phyloP scores from a whole-genome alignment of 2,888 invertebrate species.

The Agrochola macilenta region DNA sequence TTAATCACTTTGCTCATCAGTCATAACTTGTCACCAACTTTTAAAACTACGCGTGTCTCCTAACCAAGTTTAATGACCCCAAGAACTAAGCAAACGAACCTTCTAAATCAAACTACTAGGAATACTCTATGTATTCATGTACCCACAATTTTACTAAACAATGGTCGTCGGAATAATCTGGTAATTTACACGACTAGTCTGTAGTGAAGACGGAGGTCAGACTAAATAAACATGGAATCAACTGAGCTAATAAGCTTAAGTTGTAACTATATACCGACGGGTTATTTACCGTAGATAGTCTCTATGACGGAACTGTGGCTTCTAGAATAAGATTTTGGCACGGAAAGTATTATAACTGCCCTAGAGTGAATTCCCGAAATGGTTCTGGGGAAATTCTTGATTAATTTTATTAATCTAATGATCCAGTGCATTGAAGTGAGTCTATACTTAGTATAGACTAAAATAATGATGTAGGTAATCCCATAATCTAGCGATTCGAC shows the following conservation, averaged over 20 bases:
- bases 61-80: constrained; percentile 22
- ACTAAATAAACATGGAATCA: constrained; percentile 57
- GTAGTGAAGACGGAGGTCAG: constrained; percentile 46
- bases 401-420: not conserved
- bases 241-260: constrained; percentile 47
- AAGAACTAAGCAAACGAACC: not conserved
- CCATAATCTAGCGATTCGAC: not conserved
- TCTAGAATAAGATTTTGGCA: not conserved
- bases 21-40: not conserved
- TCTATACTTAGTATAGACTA: too few species aligned
- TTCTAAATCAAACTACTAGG: constrained; percentile 24
- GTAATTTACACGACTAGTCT: constrained; percentile 49
- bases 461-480: constrained; percentile 2
- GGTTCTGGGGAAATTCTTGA: not conserved
- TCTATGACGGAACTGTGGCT: not conserved
- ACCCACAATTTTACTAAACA: constrained; percentile 27
- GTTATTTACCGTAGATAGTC: constrained; percentile 26
- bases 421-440: not conserved
- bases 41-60: not conserved
- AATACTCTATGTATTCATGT: constrained; percentile 32
- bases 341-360: not conserved
- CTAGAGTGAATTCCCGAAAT: not conserved
- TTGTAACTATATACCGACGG: constrained; percentile 28
- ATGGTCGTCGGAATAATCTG: constrained; percentile 51
- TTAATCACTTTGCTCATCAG: not conserved